Base-by-base conservation (phyloP, 2,888 invertebrate species). In the Abrostola triplasia region DNA sequence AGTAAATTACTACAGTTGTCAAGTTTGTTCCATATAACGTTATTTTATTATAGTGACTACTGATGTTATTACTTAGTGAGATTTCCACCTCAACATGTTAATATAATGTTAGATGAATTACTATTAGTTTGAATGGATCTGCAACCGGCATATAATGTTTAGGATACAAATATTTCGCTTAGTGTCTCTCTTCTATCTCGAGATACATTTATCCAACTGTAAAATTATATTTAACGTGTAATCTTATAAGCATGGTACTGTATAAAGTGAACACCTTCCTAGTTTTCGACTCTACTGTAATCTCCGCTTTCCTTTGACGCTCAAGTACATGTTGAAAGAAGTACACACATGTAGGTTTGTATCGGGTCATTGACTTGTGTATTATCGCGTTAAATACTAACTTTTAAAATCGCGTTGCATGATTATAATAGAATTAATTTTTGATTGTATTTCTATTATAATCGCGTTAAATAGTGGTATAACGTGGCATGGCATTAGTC, bases 201-300 rank as follows among this genome's bases (percentile, higher is more conserved):
- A 84, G 81, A 83, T 82, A 81, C 70, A 67, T 77, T 75, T 79
- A 77, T 80, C 70, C 64, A 79, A 64, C 41, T 72, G 74, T 80
- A 83, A 82, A 24, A 24, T 24, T 66, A 75, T 79, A 62, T 64
- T 59, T 64, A 71, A 70, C 64, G 65, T 77, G 70, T 79, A 68
- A 69, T 71, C 49, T 49, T 79, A 52, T 71, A 72, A 67, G 65
- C 82, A 84, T 88, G 80, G 83, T 88, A 87, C 88, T 88, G 89
- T 88, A 84, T 86, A 72, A 86, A 88, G 82, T 88, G 88, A 87
- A 82, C 86, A 87, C 84, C 84, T 80, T 49, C 70, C 67, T 63
- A 42, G 52, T 62, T 70, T 62, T 64, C 59, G 36, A 59, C 52
- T 64, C 36, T 59, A 38, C 53, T 58, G 36, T 58, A 40, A 49